A percentile compares a stretch with the other conserved stretches of the same genome.
Evolutionary conservation across 2,888 invertebrate genomes (phyloP).

Genomic region (Cosmorhoe ocellata): DNA sequence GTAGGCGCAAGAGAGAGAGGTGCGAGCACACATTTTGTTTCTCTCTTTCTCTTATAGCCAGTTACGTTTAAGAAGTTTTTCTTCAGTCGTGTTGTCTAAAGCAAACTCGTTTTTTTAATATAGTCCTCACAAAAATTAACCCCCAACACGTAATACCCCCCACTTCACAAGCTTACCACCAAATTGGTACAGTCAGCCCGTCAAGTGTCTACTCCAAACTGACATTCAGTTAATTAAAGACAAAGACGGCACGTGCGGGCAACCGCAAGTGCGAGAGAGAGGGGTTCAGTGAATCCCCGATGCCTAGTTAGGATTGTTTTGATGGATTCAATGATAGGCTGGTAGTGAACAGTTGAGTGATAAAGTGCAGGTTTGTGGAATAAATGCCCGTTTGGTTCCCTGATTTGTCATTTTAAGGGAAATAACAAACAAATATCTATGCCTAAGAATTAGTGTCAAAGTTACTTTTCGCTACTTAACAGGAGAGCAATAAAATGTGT

Average conservation of each 20-base stretch:
- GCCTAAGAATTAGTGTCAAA: too few relatives aligned
- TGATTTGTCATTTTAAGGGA: not conserved
- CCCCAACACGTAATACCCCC: conserved; percentile 2
- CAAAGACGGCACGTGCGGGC: not conserved
- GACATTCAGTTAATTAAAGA: conserved; percentile 26
- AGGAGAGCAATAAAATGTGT: too few relatives aligned
- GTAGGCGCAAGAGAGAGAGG: too few relatives aligned
- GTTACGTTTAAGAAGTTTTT: too few relatives aligned
- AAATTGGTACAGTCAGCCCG: conserved; percentile 67
- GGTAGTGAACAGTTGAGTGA: conserved; percentile 21
- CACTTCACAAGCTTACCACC: conserved; percentile 59
- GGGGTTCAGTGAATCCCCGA: conserved; percentile 15
- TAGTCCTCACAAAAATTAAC: not conserved
- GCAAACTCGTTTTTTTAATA: too few relatives aligned
- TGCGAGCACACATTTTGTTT: too few relatives aligned
- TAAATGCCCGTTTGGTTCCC: not conserved
- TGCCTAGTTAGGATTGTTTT: conserved; percentile 26
- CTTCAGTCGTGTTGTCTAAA: too few relatives aligned
- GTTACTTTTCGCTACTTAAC: too few relatives aligned
- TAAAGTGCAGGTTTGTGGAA: not conserved
- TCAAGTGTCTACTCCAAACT: conserved; percentile 58
- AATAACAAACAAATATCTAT: not conserved
- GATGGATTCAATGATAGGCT: conserved; percentile 25
- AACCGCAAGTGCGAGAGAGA: conserved; percentile 18
- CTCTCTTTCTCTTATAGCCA: too few relatives aligned